phyloP scores from a whole-genome alignment of 2,797 vertebrate species.

The Acrocephalus scirpaceus region DNA sequence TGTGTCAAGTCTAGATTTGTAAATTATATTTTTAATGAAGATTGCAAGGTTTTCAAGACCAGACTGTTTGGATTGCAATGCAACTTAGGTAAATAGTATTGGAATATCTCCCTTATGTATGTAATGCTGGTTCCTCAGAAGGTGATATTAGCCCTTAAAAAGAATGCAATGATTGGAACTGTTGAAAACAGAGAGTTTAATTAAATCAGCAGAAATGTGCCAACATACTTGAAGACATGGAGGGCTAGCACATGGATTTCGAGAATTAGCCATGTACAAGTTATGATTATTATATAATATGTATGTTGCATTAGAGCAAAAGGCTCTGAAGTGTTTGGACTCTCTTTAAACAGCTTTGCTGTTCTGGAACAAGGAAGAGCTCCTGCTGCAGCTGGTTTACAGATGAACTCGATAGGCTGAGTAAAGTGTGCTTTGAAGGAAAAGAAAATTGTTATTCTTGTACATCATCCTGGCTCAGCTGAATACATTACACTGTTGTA shows the following conservation, averaged over 20 bases:
- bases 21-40: background rate
- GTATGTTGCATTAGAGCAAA: background rate
- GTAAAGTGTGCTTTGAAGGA: background rate
- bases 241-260: background rate
- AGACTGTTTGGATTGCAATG: background rate
- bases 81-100: background rate
- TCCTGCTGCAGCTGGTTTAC: background rate
- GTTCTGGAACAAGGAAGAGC: background rate
- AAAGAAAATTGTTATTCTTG: background rate
- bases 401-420: background rate
- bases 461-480: conserved; percentile 25
- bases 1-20: background rate
- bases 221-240: background rate
- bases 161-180: background rate
- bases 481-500: background rate
- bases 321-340: background rate
- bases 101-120: background rate
- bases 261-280: background rate
- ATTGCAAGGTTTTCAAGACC: background rate
- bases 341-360: background rate
- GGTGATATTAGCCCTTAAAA: background rate
- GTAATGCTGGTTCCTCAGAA: background rate
- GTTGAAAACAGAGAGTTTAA: background rate
- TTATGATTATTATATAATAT: background rate
- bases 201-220: background rate